These are phyloP conservation scores for Peromyscus aztecus DNA, from an alignment of 2,797 vertebrate genomes.

Conservation along the genomic window DNA sequence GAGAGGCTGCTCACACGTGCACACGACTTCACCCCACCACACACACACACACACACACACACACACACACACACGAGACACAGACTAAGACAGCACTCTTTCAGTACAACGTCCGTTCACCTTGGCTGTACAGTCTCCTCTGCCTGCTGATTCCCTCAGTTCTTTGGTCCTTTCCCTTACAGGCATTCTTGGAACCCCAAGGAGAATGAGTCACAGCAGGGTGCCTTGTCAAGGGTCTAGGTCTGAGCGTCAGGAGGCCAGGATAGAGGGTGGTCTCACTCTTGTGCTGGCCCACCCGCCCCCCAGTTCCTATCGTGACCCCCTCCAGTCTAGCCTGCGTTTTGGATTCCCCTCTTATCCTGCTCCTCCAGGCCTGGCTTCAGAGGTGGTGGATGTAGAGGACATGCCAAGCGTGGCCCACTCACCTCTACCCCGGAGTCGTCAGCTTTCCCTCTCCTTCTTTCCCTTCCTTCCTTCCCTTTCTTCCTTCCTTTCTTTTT, in stretches of 20 bases:
- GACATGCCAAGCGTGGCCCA: not conserved
- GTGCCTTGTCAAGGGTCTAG: not conserved
- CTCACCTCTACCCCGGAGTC: not conserved
- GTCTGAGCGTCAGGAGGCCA: not conserved
- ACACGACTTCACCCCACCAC: fast-evolving
- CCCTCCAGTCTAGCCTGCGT: not conserved
- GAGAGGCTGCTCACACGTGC: not conserved
- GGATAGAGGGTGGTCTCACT: not conserved
- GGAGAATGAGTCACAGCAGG: not conserved
- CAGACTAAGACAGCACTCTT: not conserved
- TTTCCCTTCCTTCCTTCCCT: not conserved
- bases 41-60: too few species aligned
- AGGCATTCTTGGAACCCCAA: not conserved
- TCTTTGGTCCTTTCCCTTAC: not conserved
- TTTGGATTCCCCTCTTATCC: not conserved
- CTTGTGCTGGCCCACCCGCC: not conserved
- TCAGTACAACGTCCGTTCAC: not conserved
- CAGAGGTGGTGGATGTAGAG: not conserved
- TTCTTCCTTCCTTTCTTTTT: not conserved
- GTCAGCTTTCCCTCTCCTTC: not conserved
- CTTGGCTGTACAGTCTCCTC: not conserved
- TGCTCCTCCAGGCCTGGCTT: not conserved
- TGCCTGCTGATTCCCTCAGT: not conserved
- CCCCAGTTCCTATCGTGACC: not conserved
- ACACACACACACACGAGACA: not conserved